Conservation (phyloP, 2,797 vertebrate species). For the Gastrophryne carolinensis region DNA sequence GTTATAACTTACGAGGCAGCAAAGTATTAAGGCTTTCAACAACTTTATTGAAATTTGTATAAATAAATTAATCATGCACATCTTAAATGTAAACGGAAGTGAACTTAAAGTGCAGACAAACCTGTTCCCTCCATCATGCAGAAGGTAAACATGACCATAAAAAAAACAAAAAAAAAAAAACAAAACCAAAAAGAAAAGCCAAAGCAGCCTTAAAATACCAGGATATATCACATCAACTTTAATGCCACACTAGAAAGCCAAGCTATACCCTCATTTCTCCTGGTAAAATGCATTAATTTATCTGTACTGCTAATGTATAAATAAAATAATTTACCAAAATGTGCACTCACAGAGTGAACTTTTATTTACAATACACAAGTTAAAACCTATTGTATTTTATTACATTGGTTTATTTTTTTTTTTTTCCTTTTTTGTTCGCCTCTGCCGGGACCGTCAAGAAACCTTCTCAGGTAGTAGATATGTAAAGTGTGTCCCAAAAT, state of each 20-base stretch:
- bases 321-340: slow-evolving; percentile 99
- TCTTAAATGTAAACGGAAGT: slow-evolving; percentile 99
- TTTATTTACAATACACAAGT: slow-evolving; percentile 98
- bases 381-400: slow-evolving; percentile 89
- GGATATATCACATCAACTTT: slow-evolving; percentile 82
- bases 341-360: slow-evolving; percentile 99
- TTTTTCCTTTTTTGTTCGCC: slow-evolving; percentile 27
- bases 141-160: slow-evolving; percentile 83
- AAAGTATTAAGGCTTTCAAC: slow-evolving; percentile 92
- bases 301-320: slow-evolving; percentile 95
- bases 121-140: slow-evolving; percentile 93
- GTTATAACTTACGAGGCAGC: too few species aligned
- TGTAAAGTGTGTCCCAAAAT: slow-evolving; percentile 74
- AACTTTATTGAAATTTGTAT: slow-evolving; percentile 99
- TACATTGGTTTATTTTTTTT: slow-evolving; percentile 78
- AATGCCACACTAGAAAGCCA: slow-evolving; percentile 79
- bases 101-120: slow-evolving; percentile 97
- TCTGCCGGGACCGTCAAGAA: slow-evolving; percentile 68
- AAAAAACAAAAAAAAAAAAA: slow-evolving; percentile 64
- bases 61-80: slow-evolving; percentile 99
- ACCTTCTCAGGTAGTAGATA: slow-evolving; percentile 70
- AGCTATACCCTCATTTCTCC: slow-evolving; percentile 79
- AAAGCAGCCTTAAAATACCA: slow-evolving; percentile 83
- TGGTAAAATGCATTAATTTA: slow-evolving; percentile 87
- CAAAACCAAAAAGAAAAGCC: slow-evolving; percentile 68